These are phyloP conservation scores for Galerucella calmariensis DNA, from an alignment of 2,888 invertebrate genomes.

Conservation along the genomic window DNA sequence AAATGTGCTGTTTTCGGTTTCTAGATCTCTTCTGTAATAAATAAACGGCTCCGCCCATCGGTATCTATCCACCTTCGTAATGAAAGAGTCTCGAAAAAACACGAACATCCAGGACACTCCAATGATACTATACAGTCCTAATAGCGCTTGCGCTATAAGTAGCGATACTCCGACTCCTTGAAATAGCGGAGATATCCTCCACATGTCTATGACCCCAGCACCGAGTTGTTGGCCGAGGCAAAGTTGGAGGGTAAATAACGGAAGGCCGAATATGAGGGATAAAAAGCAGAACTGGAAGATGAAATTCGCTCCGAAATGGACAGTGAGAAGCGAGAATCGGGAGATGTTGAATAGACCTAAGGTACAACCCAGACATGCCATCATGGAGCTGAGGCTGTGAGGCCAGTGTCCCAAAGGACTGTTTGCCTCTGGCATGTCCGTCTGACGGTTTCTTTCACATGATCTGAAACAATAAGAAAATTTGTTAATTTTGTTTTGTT, in stretches of 20 bases:
- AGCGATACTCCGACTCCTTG: slow-evolving; percentile 89
- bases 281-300: slow-evolving; percentile 88
- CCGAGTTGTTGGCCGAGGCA: slow-evolving; percentile 87
- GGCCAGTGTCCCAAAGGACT: slow-evolving; percentile 75
- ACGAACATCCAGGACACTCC: slow-evolving; percentile 93
- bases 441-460: slow-evolving; percentile 66
- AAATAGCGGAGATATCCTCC: slow-evolving; percentile 92
- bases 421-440: slow-evolving; percentile 65
- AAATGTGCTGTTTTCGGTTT: slow-evolving; percentile 61
- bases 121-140: slow-evolving; percentile 88
- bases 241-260: slow-evolving; percentile 85
- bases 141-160: slow-evolving; percentile 80
- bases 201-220: slow-evolving; percentile 91
- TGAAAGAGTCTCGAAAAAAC: slow-evolving; percentile 88
- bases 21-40: slow-evolving; percentile 70
- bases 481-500: background rate
- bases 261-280: slow-evolving; percentile 77
- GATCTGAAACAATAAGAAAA: slow-evolving; percentile 62
- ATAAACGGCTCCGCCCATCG: slow-evolving; percentile 83
- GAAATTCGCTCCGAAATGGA: slow-evolving; percentile 90
- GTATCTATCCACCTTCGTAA: slow-evolving; percentile 81
- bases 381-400: slow-evolving; percentile 78
- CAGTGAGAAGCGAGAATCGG: slow-evolving; percentile 78
- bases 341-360: slow-evolving; percentile 90
- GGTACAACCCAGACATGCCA: slow-evolving; percentile 87